A percentile compares a stretch with the other conserved stretches of the same genome.
Evolutionary conservation across 2,888 invertebrate species (phyloP).

Genomic region (Trichopoda pennipes): DNA sequence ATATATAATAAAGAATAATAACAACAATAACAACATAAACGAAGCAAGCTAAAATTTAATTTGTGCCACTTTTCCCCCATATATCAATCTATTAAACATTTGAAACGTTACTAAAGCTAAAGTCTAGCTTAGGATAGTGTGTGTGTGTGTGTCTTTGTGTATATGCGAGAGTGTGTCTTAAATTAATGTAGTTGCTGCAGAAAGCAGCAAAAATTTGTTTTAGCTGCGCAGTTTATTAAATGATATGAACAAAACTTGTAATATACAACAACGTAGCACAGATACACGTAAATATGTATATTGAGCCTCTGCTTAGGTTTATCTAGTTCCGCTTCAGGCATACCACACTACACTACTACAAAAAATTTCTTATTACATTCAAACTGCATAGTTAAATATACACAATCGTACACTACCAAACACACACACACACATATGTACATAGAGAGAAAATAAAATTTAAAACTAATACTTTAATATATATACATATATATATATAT

Average conservation of each 20-base stretch:
- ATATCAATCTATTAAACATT: slow-evolving; percentile 67
- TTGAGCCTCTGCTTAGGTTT: slow-evolving; percentile 57
- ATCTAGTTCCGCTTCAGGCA: slow-evolving; percentile 68
- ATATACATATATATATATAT: background rate
- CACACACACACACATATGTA: slow-evolving; percentile 2
- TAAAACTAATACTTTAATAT: slow-evolving; percentile 35
- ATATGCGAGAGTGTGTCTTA: background rate
- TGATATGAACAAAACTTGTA: background rate
- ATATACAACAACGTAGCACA: background rate
- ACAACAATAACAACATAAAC: slow-evolving; percentile 42
- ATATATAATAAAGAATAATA: slow-evolving; percentile 43
- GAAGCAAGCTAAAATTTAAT: slow-evolving; percentile 67
- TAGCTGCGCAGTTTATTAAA: slow-evolving; percentile 51
- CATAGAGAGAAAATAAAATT: slow-evolving; percentile 43
- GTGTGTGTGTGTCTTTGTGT: background rate
- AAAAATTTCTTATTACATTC: slow-evolving; percentile 24
- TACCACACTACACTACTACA: slow-evolving; percentile 46
- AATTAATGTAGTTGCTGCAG: slow-evolving; percentile 31
- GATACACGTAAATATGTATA: slow-evolving; percentile 26
- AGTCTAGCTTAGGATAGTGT: slow-evolving; percentile 60
- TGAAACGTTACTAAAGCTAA: slow-evolving; percentile 59
- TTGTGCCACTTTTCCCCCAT: slow-evolving; percentile 68
- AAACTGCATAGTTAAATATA: slow-evolving; percentile 16
- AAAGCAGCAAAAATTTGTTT: slow-evolving; percentile 46
- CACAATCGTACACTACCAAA: background rate